These are phyloP conservation scores for Asarcornis scutulata DNA, from an alignment of 2,113 vertebrate species.

Conservation along the genomic window DNA sequence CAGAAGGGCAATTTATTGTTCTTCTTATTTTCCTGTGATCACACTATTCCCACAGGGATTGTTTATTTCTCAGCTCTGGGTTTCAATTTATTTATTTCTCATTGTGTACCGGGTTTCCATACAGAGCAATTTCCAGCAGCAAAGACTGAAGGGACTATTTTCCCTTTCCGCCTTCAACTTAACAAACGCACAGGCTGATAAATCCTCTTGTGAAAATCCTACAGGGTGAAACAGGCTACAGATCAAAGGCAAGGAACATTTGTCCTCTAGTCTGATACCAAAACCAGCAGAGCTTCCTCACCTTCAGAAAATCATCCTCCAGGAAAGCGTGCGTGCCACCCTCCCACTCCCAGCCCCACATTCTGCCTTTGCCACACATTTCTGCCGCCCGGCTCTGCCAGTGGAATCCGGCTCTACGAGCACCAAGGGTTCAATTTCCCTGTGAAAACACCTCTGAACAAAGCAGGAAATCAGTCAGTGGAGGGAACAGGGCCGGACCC, in stretches of 20 bases:
- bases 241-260: constrained; percentile 67
- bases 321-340: neutral
- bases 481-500: neutral
- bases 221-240: constrained; percentile 60
- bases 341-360: constrained; percentile 1
- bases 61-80: constrained; percentile 69
- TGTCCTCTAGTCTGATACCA: constrained; percentile 54
- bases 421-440: neutral
- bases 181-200: constrained; percentile 61
- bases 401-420: neutral
- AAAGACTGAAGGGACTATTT: constrained; percentile 70
- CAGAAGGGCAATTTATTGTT: constrained; percentile 68
- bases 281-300: constrained; percentile 49
- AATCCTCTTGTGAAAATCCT: constrained; percentile 72
- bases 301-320: constrained; percentile 62
- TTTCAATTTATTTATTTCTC: constrained; percentile 72
- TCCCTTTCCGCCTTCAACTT: constrained; percentile 66
- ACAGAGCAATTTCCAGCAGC: constrained; percentile 67
- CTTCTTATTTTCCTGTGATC: constrained; percentile 67
- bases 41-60: constrained; percentile 61
- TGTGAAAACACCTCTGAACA: neutral
- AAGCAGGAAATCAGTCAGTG: neutral
- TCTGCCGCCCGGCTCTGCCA: neutral
- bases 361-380: constrained; percentile 13
- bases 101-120: constrained; percentile 65